A percentile compares a stretch with the other conserved stretches of the same genome.
phyloP scores from a whole-genome alignment of 2,113 vertebrate species.

The Syngnathus floridae region DNA sequence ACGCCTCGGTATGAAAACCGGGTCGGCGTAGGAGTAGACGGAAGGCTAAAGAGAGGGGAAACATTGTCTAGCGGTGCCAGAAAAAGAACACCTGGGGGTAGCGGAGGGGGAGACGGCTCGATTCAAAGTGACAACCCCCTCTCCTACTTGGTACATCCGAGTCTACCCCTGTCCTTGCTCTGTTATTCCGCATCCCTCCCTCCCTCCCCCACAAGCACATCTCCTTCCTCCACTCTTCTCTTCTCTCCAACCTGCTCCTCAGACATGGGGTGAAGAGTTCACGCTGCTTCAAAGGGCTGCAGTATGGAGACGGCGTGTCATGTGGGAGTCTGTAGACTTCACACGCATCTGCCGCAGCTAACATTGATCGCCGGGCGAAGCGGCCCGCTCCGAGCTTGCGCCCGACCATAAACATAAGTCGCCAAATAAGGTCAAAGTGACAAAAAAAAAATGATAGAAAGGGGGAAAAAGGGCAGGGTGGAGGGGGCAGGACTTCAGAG shows the following conservation, averaged over 20 bases:
- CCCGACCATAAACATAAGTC: slow-evolving; percentile 31
- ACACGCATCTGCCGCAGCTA: slow-evolving; percentile 64
- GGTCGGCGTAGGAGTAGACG: slow-evolving; percentile 3
- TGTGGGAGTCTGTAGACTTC: slow-evolving; percentile 68
- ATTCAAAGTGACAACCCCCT: slow-evolving; percentile 59
- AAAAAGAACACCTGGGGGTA: slow-evolving; percentile 49
- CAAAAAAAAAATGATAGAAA: background rate
- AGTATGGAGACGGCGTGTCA: slow-evolving; percentile 69
- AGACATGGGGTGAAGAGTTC: slow-evolving; percentile 71
- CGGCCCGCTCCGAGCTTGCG: slow-evolving; percentile 21
- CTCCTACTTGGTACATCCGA: slow-evolving; percentile 29
- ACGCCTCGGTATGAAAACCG: slow-evolving; percentile 23
- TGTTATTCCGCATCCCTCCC: slow-evolving; percentile 55
- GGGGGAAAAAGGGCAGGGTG: background rate
- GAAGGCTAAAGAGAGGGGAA: slow-evolving; percentile 22
- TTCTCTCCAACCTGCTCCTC: slow-evolving; percentile 63
- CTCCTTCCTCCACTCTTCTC: slow-evolving; percentile 47
- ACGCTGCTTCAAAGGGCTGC: slow-evolving; percentile 68
- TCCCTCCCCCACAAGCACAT: slow-evolving; percentile 25
- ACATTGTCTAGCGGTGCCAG: slow-evolving; percentile 37
- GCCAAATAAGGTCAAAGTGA: slow-evolving; percentile 23
- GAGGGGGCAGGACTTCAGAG: background rate
- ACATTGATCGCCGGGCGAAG: slow-evolving; percentile 62
- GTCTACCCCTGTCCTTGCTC: slow-evolving; percentile 47
- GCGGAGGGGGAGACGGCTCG: slow-evolving; percentile 38